Percentiles rank a stretch among this genome's conserved stretches.
Evolutionary conservation across 2,113 vertebrate species (phyloP).

Genomic region (Etheostoma spectabile): DNA sequence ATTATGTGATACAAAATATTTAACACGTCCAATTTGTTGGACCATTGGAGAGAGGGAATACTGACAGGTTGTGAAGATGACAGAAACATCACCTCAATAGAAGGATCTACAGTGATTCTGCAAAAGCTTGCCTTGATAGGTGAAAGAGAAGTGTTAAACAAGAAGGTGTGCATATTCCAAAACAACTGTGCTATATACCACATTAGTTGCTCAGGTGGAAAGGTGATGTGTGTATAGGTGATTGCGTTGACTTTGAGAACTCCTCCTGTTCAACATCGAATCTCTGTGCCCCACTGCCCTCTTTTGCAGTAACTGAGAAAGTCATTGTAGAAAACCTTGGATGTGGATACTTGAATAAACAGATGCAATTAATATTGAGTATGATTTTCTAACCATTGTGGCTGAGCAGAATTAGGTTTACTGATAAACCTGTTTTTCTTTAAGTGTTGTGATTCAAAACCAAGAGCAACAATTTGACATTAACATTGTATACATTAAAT

Average conservation of each 20-base stretch:
- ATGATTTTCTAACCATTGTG: background rate
- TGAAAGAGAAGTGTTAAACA: constrained; percentile 20
- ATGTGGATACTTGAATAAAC: background rate
- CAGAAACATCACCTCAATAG: constrained; percentile 10
- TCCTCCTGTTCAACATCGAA: background rate
- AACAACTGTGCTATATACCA: background rate
- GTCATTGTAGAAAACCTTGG: background rate
- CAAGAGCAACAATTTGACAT: background rate
- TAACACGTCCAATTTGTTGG: background rate
- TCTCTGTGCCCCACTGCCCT: background rate
- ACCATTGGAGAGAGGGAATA: background rate
- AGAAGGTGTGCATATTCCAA: background rate
- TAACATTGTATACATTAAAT: background rate
- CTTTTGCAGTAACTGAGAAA: background rate
- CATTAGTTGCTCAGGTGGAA: background rate
- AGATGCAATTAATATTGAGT: background rate
- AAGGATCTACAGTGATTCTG: constrained; percentile 8
- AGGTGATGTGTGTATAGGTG: no score
- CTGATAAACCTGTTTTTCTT: background rate
- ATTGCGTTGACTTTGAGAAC: background rate
- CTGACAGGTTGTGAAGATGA: constrained; percentile 32
- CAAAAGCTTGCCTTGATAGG: background rate
- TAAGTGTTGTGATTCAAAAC: no score
- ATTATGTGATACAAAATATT: background rate
- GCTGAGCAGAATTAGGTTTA: background rate